Evolutionary conservation across 2,797 vertebrate species (phyloP).

Genomic region (Naso thynnoides): DNA sequence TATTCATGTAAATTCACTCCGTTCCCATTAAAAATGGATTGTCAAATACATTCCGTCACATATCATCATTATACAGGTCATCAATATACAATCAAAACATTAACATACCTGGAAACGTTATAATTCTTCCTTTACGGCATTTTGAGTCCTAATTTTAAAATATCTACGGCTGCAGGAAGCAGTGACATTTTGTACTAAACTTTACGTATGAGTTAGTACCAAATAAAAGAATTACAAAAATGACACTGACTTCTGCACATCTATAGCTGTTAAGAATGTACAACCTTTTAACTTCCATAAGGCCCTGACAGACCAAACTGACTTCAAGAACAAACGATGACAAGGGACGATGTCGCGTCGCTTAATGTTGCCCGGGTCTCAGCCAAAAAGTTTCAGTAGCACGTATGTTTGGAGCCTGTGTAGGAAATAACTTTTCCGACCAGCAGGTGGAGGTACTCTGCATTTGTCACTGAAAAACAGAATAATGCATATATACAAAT

Average conservation of each 20-base stretch:
- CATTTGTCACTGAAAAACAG: too few species aligned
- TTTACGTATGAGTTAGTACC: background rate
- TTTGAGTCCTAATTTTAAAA: conserved; percentile 39
- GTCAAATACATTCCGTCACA: conserved; percentile 67
- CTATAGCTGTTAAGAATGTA: background rate
- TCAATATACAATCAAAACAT: conserved; percentile 42
- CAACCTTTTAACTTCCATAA: background rate
- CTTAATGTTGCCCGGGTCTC: too few species aligned
- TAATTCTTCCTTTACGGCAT: conserved; percentile 10
- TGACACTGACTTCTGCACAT: conserved; percentile 1
- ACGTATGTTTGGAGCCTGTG: too few species aligned
- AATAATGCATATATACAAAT: too few species aligned
- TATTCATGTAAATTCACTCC: conserved; percentile 46
- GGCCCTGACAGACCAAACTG: too few species aligned
- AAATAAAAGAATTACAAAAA: conserved; percentile 17
- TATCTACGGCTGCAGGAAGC: background rate
- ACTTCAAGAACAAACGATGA: too few species aligned
- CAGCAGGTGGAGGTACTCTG: too few species aligned
- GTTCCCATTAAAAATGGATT: conserved; percentile 66
- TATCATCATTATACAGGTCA: conserved; percentile 43
- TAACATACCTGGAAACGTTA: too few species aligned
- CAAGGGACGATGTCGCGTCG: too few species aligned
- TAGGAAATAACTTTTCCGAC: too few species aligned
- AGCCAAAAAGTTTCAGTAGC: too few species aligned
- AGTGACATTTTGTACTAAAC: conserved; percentile 10